Evolutionary conservation across 2,888 invertebrate species (phyloP).

Genomic region (Ochropleura leucogaster): DNA sequence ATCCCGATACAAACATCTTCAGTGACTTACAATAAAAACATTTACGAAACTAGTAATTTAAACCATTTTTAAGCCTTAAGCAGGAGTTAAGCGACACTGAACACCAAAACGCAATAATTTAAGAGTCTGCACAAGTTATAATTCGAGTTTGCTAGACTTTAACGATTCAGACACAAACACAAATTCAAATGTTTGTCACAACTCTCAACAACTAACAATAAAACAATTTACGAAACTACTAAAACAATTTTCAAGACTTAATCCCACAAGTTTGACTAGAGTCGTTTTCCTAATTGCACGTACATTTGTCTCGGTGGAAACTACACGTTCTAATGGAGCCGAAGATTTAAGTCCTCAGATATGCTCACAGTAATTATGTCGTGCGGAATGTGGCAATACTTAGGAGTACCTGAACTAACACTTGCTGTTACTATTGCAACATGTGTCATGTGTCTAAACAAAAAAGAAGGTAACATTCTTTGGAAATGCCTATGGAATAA

Average conservation of each 20-base stretch:
- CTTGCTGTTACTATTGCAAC: not conserved
- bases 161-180: not conserved
- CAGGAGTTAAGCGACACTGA: not conserved
- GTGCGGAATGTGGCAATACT: not conserved
- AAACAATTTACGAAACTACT: conserved; percentile 20
- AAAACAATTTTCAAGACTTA: conserved; percentile 30
- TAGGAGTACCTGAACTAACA: not conserved
- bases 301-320: conserved; percentile 40
- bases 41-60: not conserved
- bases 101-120: not conserved
- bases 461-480: not conserved
- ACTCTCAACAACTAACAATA: conserved; percentile 11
- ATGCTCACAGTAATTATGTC: not conserved
- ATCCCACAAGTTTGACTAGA: conserved; percentile 12
- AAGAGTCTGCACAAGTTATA: not conserved
- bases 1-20: no score
- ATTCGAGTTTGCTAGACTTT: not conserved
- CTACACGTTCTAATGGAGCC: conserved; percentile 20
- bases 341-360: conserved; percentile 6
- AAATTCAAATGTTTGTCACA: conserved; percentile 13
- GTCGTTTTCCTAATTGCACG: conserved; percentile 37
- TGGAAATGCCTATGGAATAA: no score
- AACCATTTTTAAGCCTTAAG: not conserved
- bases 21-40: not conserved
- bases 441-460: not conserved